Evolutionary conservation across 2,113 vertebrate species (phyloP), one percentile per base, ranked within the genome.

Genomic region (Sapayoa aenigma): DNA sequence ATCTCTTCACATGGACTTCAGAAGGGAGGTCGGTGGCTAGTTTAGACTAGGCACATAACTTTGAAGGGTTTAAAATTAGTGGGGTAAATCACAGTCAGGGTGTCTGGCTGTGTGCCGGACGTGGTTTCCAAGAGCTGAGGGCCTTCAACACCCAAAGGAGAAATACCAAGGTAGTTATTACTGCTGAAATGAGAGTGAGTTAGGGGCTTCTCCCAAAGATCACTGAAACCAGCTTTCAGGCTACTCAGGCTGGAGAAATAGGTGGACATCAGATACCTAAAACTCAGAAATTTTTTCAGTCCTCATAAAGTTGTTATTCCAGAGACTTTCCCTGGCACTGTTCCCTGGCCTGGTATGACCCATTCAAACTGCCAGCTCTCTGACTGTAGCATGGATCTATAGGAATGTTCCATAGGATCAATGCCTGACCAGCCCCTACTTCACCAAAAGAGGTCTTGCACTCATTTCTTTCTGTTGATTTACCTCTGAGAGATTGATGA

Each of bases 21-120:
- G 83, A 92, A 71, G 39, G 31, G 59, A 88, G 79, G 49, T 69
- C 62, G 30, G 90, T 90, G 76, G 24, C 72, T 92, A 42, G 28
- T 80, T 95, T 88, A 88, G 63, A 88, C 63, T 55, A 77, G 49
- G 31, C 53, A 62, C 16, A 11, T 92, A 73, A 93, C 25, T 85
- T 80, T 66, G 85, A 94, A 90, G 59, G 23, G 33, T 84, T 92
- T 66, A 42, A 93, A 97, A 96, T 90, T 55, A 86, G 67, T 66
- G 42, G 24, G 17, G 52, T 77, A 86, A 63, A 83, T 90, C 79
- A 58, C 80, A 86, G 68, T 56, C 90, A 74, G 84, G 23, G 19
- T 91, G 87, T 75, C 71, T 90, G 53, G 14, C 35, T 84, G 25
- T 44, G 28, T 80, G 63, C 56, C 92, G 76, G 46, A 66, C 21